Evolutionary conservation across 2,888 invertebrate genomes (phyloP).

Genomic region (Agriopis leucophaearia): DNA sequence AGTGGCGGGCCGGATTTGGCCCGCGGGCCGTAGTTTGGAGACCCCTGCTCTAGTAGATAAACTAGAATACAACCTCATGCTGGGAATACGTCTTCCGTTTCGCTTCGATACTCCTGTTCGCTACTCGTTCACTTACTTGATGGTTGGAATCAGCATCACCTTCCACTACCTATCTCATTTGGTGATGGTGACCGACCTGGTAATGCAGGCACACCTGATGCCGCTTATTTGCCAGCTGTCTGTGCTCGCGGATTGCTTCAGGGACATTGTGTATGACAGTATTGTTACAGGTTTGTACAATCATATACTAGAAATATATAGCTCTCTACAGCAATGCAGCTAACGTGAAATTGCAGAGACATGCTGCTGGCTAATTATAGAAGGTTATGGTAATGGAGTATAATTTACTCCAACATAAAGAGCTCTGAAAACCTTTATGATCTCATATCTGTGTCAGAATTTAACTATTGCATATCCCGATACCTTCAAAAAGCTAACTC

Average conservation of each 20-base stretch:
- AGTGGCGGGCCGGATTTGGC: no score
- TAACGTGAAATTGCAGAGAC: no score
- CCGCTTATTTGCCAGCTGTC: slow-evolving; percentile 69
- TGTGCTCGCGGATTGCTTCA: slow-evolving; percentile 70
- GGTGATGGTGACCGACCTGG: slow-evolving; percentile 70
- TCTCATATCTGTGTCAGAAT: no score
- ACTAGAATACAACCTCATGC: slow-evolving; percentile 69
- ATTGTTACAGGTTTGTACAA: slow-evolving; percentile 50
- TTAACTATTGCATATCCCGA: no score
- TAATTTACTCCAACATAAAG: no score
- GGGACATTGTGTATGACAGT: slow-evolving; percentile 63
- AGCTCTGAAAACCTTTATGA: no score
- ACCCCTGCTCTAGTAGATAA: no score
- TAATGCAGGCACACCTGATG: slow-evolving; percentile 69
- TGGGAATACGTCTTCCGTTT: slow-evolving; percentile 61
- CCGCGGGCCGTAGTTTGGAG: no score
- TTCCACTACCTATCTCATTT: slow-evolving; percentile 65
- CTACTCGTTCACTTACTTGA: slow-evolving; percentile 60
- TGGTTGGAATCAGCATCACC: slow-evolving; percentile 53
- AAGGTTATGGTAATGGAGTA: no score
- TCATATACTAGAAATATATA: not conserved
- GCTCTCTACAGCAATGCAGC: no score
- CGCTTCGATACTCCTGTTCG: slow-evolving; percentile 52
- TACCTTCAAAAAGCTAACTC: no score
- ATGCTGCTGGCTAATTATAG: no score